Evolutionary conservation across 1,140 invertebrate genomes (phyloP), one percentile per base, ranked within the genome.

Genomic region (Oppia nitens): DNA sequence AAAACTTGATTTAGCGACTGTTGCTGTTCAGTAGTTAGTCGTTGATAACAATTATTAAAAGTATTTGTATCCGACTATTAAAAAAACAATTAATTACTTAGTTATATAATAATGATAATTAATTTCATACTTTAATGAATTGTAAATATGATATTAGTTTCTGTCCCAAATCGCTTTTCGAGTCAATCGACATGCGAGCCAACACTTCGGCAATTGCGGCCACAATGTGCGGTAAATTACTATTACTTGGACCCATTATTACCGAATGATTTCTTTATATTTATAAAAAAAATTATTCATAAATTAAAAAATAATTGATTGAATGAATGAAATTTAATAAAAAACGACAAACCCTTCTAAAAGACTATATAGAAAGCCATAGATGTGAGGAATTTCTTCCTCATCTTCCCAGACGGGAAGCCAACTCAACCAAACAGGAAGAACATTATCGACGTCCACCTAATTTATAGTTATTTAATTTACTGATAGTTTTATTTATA

Each of bases 351-450:
- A 75, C 70, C 78, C 77, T 74, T 96, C 90, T 53, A 96, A 84
- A 40, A 98, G 76, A 75, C 96, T 90, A 74, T 92, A 97, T 27
- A 98, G 74, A 73, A 95, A 91, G 58, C 82, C 83, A 71, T 97
- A 98, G 40, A 98, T 84, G 69, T 94, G 84, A 51, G 84, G 83
- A 55, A 90, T 85, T 74, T 99, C 95, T 66, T 97, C 95, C 24
- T 81, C 79, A 73, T 98, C 95, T 72, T 96, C 92, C 63, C 83
- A 83, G 17, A 95, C 85, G 26, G 95, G 95, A 64, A 99, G 76
- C 92, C 94, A 98, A 58, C 81, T 82, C 53, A 98, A 76, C 83
- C 93, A 98, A 66, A 83, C 75, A 57, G 84, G 85, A 60, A 98
- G 78, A 57, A 95, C 78, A 71, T 92, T 84, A 69, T 89, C 84